Percentiles rank a stretch among this genome's conserved stretches.
phyloP scores from a whole-genome alignment of 1,140 invertebrate species.

The Lasaia peninsularis region DNA sequence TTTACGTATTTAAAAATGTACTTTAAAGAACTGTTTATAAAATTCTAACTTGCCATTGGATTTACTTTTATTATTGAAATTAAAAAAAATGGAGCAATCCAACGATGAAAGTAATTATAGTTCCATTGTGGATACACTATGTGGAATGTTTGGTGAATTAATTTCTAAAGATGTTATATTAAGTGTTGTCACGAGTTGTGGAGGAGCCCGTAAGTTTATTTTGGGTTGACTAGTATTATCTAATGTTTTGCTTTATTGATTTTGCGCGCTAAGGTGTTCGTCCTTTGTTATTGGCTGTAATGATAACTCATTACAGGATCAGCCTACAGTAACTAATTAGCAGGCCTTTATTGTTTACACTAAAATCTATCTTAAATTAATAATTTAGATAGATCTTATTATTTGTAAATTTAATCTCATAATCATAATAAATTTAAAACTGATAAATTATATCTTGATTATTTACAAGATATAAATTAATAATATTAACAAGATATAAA shows the following conservation, averaged over 20 bases:
- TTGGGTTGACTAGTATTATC: too few species aligned
- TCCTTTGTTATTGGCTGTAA: background rate
- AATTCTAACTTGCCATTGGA: background rate
- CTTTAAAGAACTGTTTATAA: conserved; percentile 1
- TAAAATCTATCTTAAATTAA: too few species aligned
- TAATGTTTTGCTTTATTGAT: conserved; percentile 13
- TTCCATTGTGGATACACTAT: conserved; percentile 42
- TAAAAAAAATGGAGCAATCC: conserved; percentile 25
- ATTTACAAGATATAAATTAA: too few species aligned
- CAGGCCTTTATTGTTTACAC: too few species aligned
- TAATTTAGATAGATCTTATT: too few species aligned
- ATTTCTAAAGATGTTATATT: conserved; percentile 44
- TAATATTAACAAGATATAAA: too few species aligned
- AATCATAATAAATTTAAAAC: too few species aligned
- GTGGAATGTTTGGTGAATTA: conserved; percentile 47
- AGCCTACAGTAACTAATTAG: too few species aligned
- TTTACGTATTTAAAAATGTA: background rate
- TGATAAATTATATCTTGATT: too few species aligned
- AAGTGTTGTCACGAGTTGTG: conserved; percentile 47
- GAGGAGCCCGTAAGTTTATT: conserved; percentile 54
- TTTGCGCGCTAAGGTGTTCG: background rate
- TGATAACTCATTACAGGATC: too few species aligned
- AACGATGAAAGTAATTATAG: conserved; percentile 23
- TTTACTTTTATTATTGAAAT: background rate
- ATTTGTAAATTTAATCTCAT: too few species aligned